Evolutionary conservation across 2,797 vertebrate genomes (phyloP).

Genomic region (Chromobotia macracanthus): DNA sequence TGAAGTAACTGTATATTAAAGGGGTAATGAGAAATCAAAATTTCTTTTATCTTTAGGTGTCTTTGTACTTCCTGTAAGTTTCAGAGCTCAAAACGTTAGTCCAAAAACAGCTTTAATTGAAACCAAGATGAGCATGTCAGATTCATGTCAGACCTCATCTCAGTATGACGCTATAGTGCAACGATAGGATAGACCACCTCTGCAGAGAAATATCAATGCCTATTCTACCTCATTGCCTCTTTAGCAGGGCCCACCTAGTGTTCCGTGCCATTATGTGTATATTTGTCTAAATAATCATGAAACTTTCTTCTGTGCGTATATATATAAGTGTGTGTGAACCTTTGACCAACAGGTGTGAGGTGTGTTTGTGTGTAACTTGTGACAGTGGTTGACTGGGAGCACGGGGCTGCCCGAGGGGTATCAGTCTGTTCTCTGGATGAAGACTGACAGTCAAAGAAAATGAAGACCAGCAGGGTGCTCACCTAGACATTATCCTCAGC

Average conservation of each 20-base stretch:
- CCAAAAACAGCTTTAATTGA: no score
- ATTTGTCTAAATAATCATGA: conserved; percentile 9
- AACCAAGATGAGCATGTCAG: no score
- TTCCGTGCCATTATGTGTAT: not conserved
- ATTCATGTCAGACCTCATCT: no score
- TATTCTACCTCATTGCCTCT: no score
- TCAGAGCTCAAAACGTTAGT: no score
- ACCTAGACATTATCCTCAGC: conserved; percentile 53
- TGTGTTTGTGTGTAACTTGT: conserved; percentile 28
- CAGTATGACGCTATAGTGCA: no score
- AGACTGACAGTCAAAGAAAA: conserved; percentile 60
- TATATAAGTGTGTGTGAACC: conserved; percentile 21
- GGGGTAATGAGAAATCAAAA: no score
- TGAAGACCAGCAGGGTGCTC: conserved; percentile 54
- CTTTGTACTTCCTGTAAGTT: no score
- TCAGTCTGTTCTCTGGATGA: conserved; percentile 56
- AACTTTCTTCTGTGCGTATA: conserved; percentile 20
- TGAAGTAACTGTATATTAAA: no score
- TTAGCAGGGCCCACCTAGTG: not conserved
- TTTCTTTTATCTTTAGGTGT: no score
- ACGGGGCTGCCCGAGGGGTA: conserved; percentile 51
- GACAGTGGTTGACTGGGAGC: conserved; percentile 42
- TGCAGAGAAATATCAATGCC: no score
- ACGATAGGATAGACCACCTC: no score
- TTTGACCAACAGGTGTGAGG: conserved; percentile 42